A percentile compares a stretch with the other conserved stretches of the same genome.
Conservation (phyloP, 2,888 invertebrate species). For the Herminia tarsipennalis region DNA sequence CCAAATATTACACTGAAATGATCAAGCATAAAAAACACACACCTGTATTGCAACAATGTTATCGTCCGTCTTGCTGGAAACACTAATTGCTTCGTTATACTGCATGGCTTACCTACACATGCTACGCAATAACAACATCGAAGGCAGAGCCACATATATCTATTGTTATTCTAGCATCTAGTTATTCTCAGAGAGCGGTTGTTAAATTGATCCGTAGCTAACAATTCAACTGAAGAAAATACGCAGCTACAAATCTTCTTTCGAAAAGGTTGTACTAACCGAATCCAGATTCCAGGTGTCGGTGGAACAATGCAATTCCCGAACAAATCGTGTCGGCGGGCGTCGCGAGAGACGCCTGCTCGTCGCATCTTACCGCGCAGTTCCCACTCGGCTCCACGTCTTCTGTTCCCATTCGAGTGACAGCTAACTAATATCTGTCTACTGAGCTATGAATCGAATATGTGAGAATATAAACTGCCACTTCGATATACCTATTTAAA, state of each 20-base stretch:
- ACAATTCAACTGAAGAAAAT: slow-evolving; percentile 38
- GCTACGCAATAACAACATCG: not conserved
- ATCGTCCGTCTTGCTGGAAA: slow-evolving; percentile 3
- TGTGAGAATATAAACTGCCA: slow-evolving; percentile 19
- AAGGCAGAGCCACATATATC: slow-evolving; percentile 1
- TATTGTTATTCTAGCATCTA: slow-evolving; percentile 20
- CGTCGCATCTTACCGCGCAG: not conserved
- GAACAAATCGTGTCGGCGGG: slow-evolving; percentile 70
- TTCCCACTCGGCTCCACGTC: slow-evolving; percentile 15
- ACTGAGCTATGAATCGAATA: slow-evolving; percentile 38
- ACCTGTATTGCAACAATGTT: too few relatives aligned
- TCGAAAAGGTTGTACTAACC: slow-evolving; percentile 63
- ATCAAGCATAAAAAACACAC: too few relatives aligned
- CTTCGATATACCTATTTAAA: slow-evolving; percentile 6
- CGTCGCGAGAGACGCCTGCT: slow-evolving; percentile 6
- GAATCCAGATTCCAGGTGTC: slow-evolving; percentile 80
- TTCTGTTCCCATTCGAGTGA: slow-evolving; percentile 32
- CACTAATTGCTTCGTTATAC: slow-evolving; percentile 30
- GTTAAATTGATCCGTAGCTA: slow-evolving; percentile 40
- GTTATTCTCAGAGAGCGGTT: slow-evolving; percentile 17
- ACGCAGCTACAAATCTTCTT: slow-evolving; percentile 60
- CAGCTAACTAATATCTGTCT: slow-evolving; percentile 41
- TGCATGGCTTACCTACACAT: not conserved
- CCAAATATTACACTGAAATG: too few relatives aligned
- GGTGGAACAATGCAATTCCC: slow-evolving; percentile 76